These are phyloP conservation scores for Tauraco hartlaubi DNA, from an alignment of 2,797 vertebrate species.

Conservation along the genomic window DNA sequence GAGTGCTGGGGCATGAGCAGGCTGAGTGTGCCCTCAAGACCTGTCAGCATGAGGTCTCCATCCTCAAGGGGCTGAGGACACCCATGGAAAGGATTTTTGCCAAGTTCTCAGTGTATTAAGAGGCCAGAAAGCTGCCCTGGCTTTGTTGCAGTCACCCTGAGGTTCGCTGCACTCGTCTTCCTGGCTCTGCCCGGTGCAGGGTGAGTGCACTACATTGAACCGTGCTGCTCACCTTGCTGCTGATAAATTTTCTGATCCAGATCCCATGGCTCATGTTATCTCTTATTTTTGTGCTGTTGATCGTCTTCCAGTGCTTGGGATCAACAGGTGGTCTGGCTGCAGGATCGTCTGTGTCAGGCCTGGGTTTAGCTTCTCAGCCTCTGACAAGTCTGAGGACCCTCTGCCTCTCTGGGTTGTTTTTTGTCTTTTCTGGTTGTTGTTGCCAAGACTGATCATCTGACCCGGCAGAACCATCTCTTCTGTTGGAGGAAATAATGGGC, in stretches of 20 bases:
- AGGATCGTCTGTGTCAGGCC: background rate
- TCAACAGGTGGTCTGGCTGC: accelerated
- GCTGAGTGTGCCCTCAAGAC: background rate
- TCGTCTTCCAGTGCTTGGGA: background rate
- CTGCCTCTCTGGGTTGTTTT: background rate
- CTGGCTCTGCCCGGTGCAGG: background rate
- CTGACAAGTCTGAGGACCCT: background rate
- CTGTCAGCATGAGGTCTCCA: background rate
- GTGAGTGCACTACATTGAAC: background rate
- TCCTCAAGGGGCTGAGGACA: background rate
- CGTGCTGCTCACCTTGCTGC: accelerated
- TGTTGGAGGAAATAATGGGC: background rate
- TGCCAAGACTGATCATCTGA: background rate
- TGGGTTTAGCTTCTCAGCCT: background rate
- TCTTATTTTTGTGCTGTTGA: background rate
- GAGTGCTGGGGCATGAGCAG: background rate
- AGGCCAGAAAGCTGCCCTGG: background rate
- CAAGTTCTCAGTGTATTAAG: background rate
- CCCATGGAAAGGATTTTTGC: background rate
- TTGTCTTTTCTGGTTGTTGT: background rate
- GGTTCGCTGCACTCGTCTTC: background rate
- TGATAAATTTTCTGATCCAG: background rate
- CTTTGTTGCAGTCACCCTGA: background rate
- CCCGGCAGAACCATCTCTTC: background rate
- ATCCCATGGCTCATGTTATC: accelerated